Base-by-base conservation (phyloP, 2,888 invertebrate genomes). In the Eupithecia insigniata region DNA sequence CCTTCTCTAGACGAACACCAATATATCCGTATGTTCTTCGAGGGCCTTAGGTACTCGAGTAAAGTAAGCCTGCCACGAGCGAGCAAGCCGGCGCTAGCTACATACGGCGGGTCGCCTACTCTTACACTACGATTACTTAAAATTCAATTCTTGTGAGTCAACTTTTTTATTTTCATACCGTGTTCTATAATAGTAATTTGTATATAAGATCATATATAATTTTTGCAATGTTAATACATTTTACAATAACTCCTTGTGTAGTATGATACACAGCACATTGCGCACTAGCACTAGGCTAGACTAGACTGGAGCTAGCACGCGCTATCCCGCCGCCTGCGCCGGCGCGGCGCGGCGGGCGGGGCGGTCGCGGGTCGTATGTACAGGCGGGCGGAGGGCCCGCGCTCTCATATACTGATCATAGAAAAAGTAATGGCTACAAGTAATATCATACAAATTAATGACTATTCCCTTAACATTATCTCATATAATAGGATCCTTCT, bases 371-470 rank as follows among this genome's bases (percentile, higher is more conserved):
- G 88, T 83, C 81, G 82, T n/a, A 62, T 30, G 60, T 28, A 30
- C 60, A 32, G 30, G 60, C 60, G 62, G n/a, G 30, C 62, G 62
- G 30, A 60, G 85, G 83, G 86, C 86, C 86, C 75, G 75, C 77
- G 71, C 88, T 86, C 87, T 84, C 85, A 84, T 87, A 74, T 77
- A 91, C 89, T 91, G 92, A 90, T 91, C 89, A 92, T 93, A 92
- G 90, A 93, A 93, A 92, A 92, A 90, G 90, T 91, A 91, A 92
- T 90, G 89, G 90, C 93, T 93, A 94, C 93, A 91, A 79, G 90
- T 93, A 93, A 93, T 94, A 94, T 94, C 93, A 93, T 94, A 94
- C 94, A 94, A 93, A 92, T 93, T 93, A 94, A 94, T 94, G 94
- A 94, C 94, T 94, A 94, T 93, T 93, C 91, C 92, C 93, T 94